phyloP scores from a whole-genome alignment of 1,140 invertebrate species.

The Heliconius hewitsoni region DNA sequence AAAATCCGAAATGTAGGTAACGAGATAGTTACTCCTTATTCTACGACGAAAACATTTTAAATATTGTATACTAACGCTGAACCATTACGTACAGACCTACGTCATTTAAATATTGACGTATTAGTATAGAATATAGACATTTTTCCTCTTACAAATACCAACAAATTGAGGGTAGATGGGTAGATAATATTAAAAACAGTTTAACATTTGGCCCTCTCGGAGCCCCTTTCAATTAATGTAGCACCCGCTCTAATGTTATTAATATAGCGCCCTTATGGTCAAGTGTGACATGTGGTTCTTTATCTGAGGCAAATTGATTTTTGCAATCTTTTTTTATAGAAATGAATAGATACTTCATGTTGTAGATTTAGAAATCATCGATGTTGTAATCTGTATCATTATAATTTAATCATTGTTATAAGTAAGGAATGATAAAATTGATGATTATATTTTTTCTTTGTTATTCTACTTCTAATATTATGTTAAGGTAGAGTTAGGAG shows the following conservation, averaged over 20 bases:
- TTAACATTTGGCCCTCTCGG: conserved; percentile 70
- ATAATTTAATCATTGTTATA: background rate
- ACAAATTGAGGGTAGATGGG: conserved; percentile 38
- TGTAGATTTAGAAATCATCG: background rate
- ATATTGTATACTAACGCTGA: too few species aligned
- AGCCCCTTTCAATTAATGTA: conserved; percentile 63
- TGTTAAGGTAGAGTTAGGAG: too few species aligned
- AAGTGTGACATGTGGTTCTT: conserved; percentile 73
- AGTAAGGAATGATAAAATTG: background rate
- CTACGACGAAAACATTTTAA: too few species aligned
- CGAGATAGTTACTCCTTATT: too few species aligned
- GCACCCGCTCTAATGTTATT: conserved; percentile 62
- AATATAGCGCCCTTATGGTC: conserved; percentile 65
- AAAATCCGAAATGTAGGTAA: too few species aligned
- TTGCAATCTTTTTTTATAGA: conserved; percentile 34
- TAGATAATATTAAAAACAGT: conserved; percentile 72
- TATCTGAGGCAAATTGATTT: conserved; percentile 66
- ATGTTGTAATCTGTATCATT: conserved; percentile 12
- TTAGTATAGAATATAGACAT: background rate
- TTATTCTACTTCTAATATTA: too few species aligned
- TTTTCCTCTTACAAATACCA: background rate
- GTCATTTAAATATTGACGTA: background rate
- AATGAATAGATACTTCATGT: conserved; percentile 8
- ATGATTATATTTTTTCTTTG: too few species aligned
- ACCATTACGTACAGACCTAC: background rate